Conservation (phyloP, 2,888 invertebrate species). For the Lochmaea crataegi region DNA sequence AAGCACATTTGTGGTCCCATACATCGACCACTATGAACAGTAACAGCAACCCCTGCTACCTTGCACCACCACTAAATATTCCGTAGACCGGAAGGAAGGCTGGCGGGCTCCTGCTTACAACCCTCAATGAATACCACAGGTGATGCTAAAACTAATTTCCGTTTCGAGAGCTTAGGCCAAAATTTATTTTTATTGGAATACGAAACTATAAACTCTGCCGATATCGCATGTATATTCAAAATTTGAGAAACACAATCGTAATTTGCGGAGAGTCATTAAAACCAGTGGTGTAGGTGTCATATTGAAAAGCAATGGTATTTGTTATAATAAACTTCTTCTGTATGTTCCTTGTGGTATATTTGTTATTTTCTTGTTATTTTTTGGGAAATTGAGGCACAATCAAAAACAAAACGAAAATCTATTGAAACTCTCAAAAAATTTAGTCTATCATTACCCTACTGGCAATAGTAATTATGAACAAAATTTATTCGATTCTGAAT, state of each 20-base stretch:
- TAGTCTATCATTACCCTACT: too few species aligned
- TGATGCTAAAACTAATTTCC: conserved; percentile 59
- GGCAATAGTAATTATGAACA: too few species aligned
- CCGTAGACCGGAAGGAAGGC: conserved; percentile 51
- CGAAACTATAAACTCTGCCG: conserved; percentile 26
- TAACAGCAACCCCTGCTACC: conserved; percentile 53
- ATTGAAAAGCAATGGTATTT: too few species aligned
- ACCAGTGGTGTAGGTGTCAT: conserved; percentile 7
- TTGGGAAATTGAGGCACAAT: too few species aligned
- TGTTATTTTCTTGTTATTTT: too few species aligned
- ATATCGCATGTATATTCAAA: conserved; percentile 30
- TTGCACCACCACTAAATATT: conserved; percentile 54
- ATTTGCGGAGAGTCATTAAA: conserved; percentile 16
- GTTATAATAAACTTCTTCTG: too few species aligned
- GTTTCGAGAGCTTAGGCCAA: conserved; percentile 33
- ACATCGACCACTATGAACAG: conserved; percentile 46
- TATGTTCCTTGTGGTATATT: too few species aligned
- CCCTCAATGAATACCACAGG: conserved; percentile 58
- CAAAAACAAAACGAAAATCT: too few species aligned
- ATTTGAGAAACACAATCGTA: conserved; percentile 26
- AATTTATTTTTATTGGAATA: conserved; percentile 36
- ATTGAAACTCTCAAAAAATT: too few species aligned
- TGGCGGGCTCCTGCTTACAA: conserved; percentile 45
- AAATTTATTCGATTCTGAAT: too few species aligned
- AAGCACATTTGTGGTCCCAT: conserved; percentile 51